Percentiles rank a stretch among this genome's conserved stretches.
Evolutionary conservation across 2,888 invertebrate species (phyloP).

Genomic region (Eupithecia centaureata): DNA sequence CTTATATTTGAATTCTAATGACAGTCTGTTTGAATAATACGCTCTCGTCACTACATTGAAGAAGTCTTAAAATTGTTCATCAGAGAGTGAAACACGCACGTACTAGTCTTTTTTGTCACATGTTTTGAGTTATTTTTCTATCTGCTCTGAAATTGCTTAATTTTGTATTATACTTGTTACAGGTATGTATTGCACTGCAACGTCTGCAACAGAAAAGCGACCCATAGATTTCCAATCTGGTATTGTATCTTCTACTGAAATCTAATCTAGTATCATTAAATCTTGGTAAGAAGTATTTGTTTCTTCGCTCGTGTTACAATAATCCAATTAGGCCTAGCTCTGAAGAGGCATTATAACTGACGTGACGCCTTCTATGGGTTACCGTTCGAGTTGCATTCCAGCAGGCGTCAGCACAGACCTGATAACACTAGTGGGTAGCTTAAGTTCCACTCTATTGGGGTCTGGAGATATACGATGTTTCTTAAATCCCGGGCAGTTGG

Average conservation of each 20-base stretch:
- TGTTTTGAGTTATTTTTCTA: background rate
- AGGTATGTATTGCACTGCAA: conserved; percentile 24
- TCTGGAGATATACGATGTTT: background rate
- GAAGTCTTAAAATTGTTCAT: background rate
- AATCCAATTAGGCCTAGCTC: conserved; percentile 39
- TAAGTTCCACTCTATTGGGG: conserved; percentile 8
- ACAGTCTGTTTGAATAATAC: background rate
- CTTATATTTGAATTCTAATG: background rate
- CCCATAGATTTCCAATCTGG: background rate
- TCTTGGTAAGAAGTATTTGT: background rate
- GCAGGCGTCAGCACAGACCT: conserved; percentile 37
- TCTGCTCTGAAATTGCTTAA: background rate
- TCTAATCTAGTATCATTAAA: background rate
- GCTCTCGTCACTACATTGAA: background rate
- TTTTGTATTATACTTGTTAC: conserved; percentile 21
- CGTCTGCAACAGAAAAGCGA: background rate
- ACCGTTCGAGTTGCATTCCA: conserved; percentile 58
- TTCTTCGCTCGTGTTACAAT: conserved; percentile 27
- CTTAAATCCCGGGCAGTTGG: background rate
- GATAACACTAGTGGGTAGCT: background rate
- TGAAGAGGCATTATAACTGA: conserved; percentile 57
- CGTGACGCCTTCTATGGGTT: conserved; percentile 59
- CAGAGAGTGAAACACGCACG: background rate
- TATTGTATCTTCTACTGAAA: conserved; percentile 2
- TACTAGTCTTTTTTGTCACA: background rate